Evolutionary conservation across 2,797 vertebrate genomes (phyloP).

Genomic region (Liparis tanakae): DNA sequence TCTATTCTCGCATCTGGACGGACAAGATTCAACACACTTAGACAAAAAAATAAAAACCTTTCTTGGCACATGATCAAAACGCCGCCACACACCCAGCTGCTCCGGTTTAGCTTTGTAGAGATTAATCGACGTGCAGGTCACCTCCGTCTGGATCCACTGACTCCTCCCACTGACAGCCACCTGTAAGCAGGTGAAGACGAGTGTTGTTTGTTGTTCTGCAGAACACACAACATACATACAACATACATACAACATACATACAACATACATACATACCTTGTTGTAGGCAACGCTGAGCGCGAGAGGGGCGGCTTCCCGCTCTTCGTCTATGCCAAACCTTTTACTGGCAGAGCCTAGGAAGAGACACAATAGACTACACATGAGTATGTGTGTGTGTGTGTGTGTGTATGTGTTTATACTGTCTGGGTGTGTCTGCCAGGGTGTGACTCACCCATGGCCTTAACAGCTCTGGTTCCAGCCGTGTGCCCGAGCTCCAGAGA

Average conservation of each 20-base stretch:
- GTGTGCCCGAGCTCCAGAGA: constrained; percentile 95
- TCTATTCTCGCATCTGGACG: constrained; percentile 87
- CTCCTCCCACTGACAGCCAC: constrained; percentile 90
- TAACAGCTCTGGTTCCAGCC: constrained; percentile 90
- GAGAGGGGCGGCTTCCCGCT: constrained; percentile 92
- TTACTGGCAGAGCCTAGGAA: constrained; percentile 90
- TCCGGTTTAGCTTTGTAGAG: constrained; percentile 88
- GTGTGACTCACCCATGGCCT: constrained; percentile 88
- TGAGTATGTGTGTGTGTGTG: constrained; percentile 15
- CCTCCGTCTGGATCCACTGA: constrained; percentile 86
- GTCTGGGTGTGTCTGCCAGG: constrained; percentile 11
- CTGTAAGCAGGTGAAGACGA: constrained; percentile 66
- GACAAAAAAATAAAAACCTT: neutral
- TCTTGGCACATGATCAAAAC: neutral
- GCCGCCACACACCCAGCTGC: constrained; percentile 82
- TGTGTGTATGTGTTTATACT: constrained; percentile 11
- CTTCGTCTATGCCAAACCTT: constrained; percentile 93
- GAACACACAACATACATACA: too few species aligned
- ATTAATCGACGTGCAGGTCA: constrained; percentile 91
- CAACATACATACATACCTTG: constrained; percentile 84
- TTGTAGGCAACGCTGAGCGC: constrained; percentile 91
- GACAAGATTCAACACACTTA: neutral
- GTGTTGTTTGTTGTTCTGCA: neutral
- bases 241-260: too few species aligned
- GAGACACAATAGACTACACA: neutral